Base-by-base conservation (phyloP, 1,140 invertebrate species). In the Drosophila tropicalis region DNA sequence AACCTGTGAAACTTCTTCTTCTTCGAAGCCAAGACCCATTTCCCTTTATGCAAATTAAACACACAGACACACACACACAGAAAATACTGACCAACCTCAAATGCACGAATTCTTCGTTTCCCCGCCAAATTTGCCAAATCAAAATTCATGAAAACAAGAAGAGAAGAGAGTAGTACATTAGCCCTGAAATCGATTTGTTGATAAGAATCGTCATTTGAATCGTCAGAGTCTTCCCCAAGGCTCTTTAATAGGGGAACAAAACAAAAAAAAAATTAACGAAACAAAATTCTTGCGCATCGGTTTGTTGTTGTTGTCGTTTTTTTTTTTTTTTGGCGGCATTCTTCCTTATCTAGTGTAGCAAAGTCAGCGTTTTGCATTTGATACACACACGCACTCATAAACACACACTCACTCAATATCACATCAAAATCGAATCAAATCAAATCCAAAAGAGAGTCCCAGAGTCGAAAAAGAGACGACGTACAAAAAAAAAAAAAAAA, bases 31-130 rank as follows among this genome's bases (percentile, higher is more conserved):
- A 34, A 57, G 29, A 36, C 10, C 34, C 39, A 64, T 64, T 64
- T 44, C 40, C 34, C 29, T 51, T 39, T 64, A 17, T 10, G 19
- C 36, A 61, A 61, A 36, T 36, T 15, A 17, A 6, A 29, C 5
- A 29, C 29, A 63, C 9, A 29, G 5, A 34, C 62, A 29, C 5
- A 29, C 29, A 63, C 9, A 29, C 29, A 34, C 62, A 51, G 41
- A 55, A 67, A 79, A 71, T 62, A 79, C 83, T 86, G 83, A 86
- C 83, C 83, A 79, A 66, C 83, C 83, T 76, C 82, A 86, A 67
- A 56, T 44, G 55, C 56, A 64, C 19, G 44, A 36, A 68, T 72
- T 76, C 41, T 51, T 70, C 60, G 7, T 36, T 39, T 39, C 60
- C 47, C 63, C 70, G 68, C 34, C 29, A 29, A 29, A 29, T 58